Conservation (phyloP, 1,140 invertebrate genomes). For the Drosophila melanica region DNA sequence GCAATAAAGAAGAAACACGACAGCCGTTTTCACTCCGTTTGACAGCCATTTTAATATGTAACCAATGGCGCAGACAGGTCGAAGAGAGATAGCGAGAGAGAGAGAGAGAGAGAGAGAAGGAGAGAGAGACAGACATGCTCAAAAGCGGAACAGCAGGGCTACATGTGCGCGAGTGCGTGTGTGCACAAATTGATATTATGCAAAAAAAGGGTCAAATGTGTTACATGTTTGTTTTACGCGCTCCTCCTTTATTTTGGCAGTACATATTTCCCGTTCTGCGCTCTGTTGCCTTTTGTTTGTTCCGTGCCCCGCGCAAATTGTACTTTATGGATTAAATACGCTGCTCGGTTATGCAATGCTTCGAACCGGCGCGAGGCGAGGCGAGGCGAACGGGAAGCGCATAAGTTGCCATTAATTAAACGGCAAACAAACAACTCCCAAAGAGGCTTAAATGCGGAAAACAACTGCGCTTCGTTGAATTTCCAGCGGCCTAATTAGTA, state of each 20-base stretch:
- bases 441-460: constrained; percentile 34
- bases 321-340: constrained; percentile 77
- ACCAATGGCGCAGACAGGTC: constrained; percentile 44
- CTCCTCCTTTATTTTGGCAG: constrained; percentile 7
- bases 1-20: constrained; percentile 58
- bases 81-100: constrained; percentile 18
- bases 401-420: constrained; percentile 49
- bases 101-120: constrained; percentile 16
- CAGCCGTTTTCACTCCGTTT: constrained; percentile 76
- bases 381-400: neutral
- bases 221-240: constrained; percentile 55
- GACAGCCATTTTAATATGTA: constrained; percentile 75
- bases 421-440: constrained; percentile 32
- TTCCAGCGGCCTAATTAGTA: constrained; percentile 36
- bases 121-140: constrained; percentile 13
- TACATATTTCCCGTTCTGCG: constrained; percentile 3
- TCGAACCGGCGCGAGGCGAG: constrained; percentile 5
- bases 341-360: constrained; percentile 37
- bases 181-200: constrained; percentile 70
- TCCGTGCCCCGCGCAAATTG: constrained; percentile 57
- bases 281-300: constrained; percentile 10
- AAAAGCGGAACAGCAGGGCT: constrained; percentile 38
- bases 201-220: constrained; percentile 80
- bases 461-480: constrained; percentile 37
- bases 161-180: constrained; percentile 31